Conservation (phyloP, 2,113 vertebrate species). For the Neolamprologus falcicula region DNA sequence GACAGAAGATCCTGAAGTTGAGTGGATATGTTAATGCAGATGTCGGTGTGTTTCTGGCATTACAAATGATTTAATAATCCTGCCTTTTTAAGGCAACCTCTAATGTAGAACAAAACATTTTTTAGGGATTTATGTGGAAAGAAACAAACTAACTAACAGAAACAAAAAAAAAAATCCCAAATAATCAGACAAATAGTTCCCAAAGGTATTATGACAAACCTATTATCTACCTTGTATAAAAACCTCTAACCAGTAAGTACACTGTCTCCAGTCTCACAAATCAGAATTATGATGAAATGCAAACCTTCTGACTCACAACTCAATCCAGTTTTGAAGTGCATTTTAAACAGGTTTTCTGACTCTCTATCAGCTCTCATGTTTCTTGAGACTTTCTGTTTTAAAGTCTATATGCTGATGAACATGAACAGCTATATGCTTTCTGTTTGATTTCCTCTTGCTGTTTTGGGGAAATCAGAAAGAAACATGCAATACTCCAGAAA, state of each 20-base stretch:
- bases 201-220: neutral
- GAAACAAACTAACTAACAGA: neutral
- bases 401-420: neutral
- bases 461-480: neutral
- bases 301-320: neutral
- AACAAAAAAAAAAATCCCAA: neutral
- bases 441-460: neutral
- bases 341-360: neutral
- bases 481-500: neutral
- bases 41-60: neutral
- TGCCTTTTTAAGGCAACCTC: neutral
- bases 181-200: neutral
- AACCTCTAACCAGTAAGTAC: neutral
- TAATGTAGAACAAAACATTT: neutral
- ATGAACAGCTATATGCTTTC: neutral
- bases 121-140: neutral
- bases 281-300: neutral
- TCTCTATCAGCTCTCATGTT: neutral
- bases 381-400: neutral
- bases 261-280: neutral
- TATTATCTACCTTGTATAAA: neutral
- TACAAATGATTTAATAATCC: neutral
- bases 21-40: neutral
- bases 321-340: neutral
- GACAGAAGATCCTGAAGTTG: neutral